phyloP scores from a whole-genome alignment of 1,140 invertebrate species.

The Drosophila ercepeae region DNA sequence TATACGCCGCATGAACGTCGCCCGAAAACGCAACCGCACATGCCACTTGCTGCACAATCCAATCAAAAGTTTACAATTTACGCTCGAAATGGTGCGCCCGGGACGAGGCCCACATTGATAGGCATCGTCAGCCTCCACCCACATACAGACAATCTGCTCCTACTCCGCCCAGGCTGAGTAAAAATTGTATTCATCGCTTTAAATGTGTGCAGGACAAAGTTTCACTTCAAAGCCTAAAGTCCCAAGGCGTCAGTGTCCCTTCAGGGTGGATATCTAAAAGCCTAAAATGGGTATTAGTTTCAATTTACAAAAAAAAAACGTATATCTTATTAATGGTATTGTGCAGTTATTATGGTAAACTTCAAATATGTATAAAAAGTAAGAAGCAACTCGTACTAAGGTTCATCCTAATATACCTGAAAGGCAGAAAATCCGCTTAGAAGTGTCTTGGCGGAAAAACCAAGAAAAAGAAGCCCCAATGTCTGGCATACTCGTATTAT shows the following conservation, averaged over 20 bases:
- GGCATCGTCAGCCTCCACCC: constrained; percentile 29
- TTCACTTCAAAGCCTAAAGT: constrained; percentile 23
- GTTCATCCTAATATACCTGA: constrained; percentile 7
- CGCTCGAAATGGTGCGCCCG: constrained; percentile 69
- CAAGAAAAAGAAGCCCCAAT: constrained; percentile 2
- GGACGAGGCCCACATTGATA: constrained; percentile 58
- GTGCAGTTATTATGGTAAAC: too few relatives aligned
- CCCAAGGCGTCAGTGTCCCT: not conserved
- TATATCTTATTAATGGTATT: too few relatives aligned
- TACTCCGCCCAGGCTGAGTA: constrained; percentile 14
- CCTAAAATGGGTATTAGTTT: too few relatives aligned
- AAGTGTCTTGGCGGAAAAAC: not conserved
- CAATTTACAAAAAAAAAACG: too few relatives aligned
- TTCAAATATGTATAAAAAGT: not conserved
- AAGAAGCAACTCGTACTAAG: not conserved
- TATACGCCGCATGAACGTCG: constrained; percentile 49
- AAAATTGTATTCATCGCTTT: constrained; percentile 55
- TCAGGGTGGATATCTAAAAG: not conserved
- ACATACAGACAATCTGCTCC: not conserved
- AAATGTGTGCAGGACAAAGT: constrained; percentile 47
- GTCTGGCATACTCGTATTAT: constrained; percentile 61
- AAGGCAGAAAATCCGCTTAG: constrained; percentile 63
- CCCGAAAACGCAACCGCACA: constrained; percentile 53
- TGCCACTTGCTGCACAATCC: constrained; percentile 74
- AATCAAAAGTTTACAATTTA: constrained; percentile 82